Percentiles rank a stretch among this genome's conserved stretches.
Conservation (phyloP, 2,113 vertebrate genomes). For the Falco punctatus region DNA sequence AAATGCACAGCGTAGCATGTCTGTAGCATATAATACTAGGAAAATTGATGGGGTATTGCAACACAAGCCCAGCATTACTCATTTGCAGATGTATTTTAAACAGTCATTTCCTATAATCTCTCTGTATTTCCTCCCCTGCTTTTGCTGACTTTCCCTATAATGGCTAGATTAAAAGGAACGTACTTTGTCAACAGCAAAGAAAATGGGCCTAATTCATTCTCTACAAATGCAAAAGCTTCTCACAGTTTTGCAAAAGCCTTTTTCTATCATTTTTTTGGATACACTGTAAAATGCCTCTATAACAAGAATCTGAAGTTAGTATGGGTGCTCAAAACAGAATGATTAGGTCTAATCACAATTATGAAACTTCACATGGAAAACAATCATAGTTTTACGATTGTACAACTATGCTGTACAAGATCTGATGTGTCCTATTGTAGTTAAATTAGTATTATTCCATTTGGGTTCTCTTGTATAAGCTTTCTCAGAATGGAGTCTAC, state of each 20-base stretch:
- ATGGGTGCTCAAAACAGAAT: slow-evolving; percentile 13
- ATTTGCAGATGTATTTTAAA: slow-evolving; percentile 65
- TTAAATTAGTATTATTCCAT: background rate
- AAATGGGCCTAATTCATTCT: slow-evolving; percentile 41
- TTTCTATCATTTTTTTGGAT: background rate
- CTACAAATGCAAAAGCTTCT: slow-evolving; percentile 25
- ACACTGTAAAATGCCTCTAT: background rate
- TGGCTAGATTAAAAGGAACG: slow-evolving; percentile 58
- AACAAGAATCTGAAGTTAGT: slow-evolving; percentile 13
- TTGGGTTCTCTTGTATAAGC: background rate
- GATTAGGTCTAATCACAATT: slow-evolving; percentile 19
- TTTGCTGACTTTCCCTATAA: slow-evolving; percentile 54
- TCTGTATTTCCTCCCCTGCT: slow-evolving; percentile 56
- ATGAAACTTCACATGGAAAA: slow-evolving; percentile 19
- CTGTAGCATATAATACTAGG: background rate
- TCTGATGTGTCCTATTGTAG: background rate
- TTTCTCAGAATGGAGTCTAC: background rate
- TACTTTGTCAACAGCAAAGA: slow-evolving; percentile 55
- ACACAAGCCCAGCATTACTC: slow-evolving; percentile 48
- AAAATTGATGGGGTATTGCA: slow-evolving; percentile 40
- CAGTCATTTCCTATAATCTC: slow-evolving; percentile 64
- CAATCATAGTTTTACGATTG: background rate
- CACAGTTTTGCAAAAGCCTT: background rate
- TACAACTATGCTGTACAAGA: background rate
- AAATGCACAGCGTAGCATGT: background rate